A percentile compares a stretch with the other conserved stretches of the same genome.
Evolutionary conservation across 2,888 invertebrate species (phyloP).

Genomic region (Mantis religiosa): DNA sequence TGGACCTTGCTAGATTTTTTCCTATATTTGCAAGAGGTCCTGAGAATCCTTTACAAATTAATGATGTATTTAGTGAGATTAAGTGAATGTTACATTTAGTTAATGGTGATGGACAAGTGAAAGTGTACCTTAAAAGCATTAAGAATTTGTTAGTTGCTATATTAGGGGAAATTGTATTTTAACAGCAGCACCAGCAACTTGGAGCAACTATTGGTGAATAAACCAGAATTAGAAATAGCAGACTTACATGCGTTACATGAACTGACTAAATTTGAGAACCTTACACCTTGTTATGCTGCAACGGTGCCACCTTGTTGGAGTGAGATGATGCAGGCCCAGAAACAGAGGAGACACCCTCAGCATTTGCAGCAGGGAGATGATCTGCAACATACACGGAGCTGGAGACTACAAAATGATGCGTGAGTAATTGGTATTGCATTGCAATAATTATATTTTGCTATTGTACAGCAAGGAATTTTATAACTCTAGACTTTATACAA

Average conservation of each 20-base stretch:
- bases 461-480: no score
- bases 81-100: no score
- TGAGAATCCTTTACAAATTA: no score
- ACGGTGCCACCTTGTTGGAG: constrained; percentile 93
- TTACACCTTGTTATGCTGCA: constrained; percentile 70
- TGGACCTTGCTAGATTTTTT: no score
- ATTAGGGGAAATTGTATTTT: neutral
- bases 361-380: constrained; percentile 64
- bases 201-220: constrained; percentile 38
- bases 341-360: constrained; percentile 83
- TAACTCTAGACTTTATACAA: no score
- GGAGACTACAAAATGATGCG: constrained; percentile 83
- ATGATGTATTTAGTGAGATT: no score
- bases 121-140: no score
- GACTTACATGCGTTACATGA: constrained; percentile 62
- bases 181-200: neutral
- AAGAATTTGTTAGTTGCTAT: neutral
- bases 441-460: no score
- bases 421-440: constrained; percentile 41
- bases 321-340: constrained; percentile 86
- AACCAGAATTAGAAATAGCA: constrained; percentile 40
- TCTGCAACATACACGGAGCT: constrained; percentile 74
- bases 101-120: no score
- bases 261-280: constrained; percentile 70
- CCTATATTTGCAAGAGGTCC: no score